Base-by-base conservation (phyloP, 2,797 vertebrate genomes). In the Periophthalmus magnuspinnatus region DNA sequence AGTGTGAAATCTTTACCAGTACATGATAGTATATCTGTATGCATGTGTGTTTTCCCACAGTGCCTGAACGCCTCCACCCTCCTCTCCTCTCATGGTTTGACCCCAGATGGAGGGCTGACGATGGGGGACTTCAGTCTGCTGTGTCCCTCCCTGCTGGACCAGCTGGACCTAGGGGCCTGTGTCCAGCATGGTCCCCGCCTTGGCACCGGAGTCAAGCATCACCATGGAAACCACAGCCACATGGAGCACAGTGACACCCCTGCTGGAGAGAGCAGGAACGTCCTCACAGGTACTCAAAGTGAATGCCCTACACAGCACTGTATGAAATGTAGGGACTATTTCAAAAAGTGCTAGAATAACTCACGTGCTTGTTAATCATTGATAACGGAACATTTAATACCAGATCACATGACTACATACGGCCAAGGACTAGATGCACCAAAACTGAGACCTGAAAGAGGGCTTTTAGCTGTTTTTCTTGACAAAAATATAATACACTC, bases 61-160 rank as follows among this genome's bases (percentile, higher is more conserved):
- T 99, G 97, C 75, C 93, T 95, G 84, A 97, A 95, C 78, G 95
- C 95, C 0, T 95, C 96, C 55, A 92, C 80, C 77, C 82, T 99
- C 75, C 93, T 99, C 72, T 84, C 76, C 8, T 92, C 93, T 0
- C 97, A 99, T 62, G 97, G 97, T 66, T 96, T 99, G 92, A 86
- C 90, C 52, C 85, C 85, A 82, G 94, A 94, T 1, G 82, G 62
- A 1, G 78, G 80, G 0, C 69, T 99, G 80, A 93, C 93, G 61
- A 79, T 91, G 36, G 57, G 71, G 0, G 96, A 98, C 85, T 98
- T 99, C 78, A 90, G 90, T 86, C 95, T 93, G 74, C 93, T 99
- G 55, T 99, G 97, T 65, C 97, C 97, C 36, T 96, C 96, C 45
- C 96, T 99, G 54, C 94, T 99, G 77, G 92, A 94, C 84, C 97